These are phyloP conservation scores for Chaitophorus viminalis DNA, from an alignment of 2,888 invertebrate species.

Conservation along the genomic window DNA sequence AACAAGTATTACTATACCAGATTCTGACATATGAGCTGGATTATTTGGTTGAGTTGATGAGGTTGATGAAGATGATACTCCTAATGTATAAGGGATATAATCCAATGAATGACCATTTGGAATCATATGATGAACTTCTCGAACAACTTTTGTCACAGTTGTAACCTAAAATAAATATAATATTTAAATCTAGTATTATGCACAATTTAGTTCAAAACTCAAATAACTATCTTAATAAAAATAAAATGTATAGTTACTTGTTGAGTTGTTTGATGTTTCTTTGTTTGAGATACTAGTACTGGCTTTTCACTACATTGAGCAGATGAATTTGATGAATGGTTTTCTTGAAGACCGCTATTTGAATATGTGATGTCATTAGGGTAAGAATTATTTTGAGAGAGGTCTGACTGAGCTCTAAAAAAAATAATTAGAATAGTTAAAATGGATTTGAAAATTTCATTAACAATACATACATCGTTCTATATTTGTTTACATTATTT, in stretches of 20 bases:
- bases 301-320: slow-evolving; percentile 69
- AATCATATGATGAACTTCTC: slow-evolving; percentile 73
- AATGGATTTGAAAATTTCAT: not conserved
- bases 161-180: slow-evolving; percentile 71
- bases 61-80: slow-evolving; percentile 42
- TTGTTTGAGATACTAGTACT: slow-evolving; percentile 73
- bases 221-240: not conserved
- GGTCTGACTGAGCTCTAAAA: slow-evolving; percentile 67
- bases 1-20: slow-evolving; percentile 10
- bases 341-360: slow-evolving; percentile 75
- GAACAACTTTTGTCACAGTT: slow-evolving; percentile 77
- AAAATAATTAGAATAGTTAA: slow-evolving; percentile 8
- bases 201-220: not conserved
- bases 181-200: not conserved
- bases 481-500: not conserved
- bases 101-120: slow-evolving; percentile 70
- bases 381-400: slow-evolving; percentile 67
- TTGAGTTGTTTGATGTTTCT: slow-evolving; percentile 77
- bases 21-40: slow-evolving; percentile 55
- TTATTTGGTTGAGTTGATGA: slow-evolving; percentile 52
- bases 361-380: slow-evolving; percentile 66
- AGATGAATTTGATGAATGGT: slow-evolving; percentile 73
- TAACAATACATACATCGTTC: not conserved
- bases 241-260: slow-evolving; percentile 67
- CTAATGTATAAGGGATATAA: slow-evolving; percentile 63